A percentile compares a stretch with the other conserved stretches of the same genome.
Conservation (phyloP, 1,140 invertebrate species). For the Hyles vespertilio region DNA sequence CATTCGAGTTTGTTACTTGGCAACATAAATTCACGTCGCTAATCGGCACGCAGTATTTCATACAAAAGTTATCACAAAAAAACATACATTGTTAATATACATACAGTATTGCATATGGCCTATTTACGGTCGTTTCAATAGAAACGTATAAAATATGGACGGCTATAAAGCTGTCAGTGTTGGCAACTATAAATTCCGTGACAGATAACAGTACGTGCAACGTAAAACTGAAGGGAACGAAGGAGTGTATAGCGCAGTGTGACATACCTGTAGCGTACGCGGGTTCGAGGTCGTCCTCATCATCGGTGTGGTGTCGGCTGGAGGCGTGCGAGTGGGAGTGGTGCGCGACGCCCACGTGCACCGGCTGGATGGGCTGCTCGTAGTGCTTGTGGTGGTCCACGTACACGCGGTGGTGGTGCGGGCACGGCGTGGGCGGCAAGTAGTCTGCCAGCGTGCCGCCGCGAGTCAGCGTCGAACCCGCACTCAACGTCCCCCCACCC, state of each 20-base stretch:
- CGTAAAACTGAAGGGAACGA: background rate
- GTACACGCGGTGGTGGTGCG: constrained; percentile 69
- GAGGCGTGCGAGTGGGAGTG: constrained; percentile 62
- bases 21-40: no score
- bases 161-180: constrained; percentile 24
- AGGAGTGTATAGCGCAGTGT: background rate
- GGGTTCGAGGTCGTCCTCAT: constrained; percentile 72
- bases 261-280: constrained; percentile 71
- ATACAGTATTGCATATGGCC: constrained; percentile 6
- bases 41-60: no score
- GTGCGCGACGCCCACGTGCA: constrained; percentile 60
- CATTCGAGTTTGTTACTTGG: background rate
- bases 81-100: no score
- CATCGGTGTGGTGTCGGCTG: constrained; percentile 64
- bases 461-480: constrained; percentile 62
- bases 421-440: constrained; percentile 67
- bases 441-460: constrained; percentile 64
- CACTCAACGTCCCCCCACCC: constrained; percentile 61
- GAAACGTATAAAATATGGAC: constrained; percentile 20
- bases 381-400: constrained; percentile 72
- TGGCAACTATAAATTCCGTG: constrained; percentile 14
- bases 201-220: constrained; percentile 16
- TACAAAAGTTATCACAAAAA: no score
- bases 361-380: constrained; percentile 66
- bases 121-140: constrained; percentile 11